phyloP scores from a whole-genome alignment of 2,888 invertebrate species.

The Argynnis bischoffii region DNA sequence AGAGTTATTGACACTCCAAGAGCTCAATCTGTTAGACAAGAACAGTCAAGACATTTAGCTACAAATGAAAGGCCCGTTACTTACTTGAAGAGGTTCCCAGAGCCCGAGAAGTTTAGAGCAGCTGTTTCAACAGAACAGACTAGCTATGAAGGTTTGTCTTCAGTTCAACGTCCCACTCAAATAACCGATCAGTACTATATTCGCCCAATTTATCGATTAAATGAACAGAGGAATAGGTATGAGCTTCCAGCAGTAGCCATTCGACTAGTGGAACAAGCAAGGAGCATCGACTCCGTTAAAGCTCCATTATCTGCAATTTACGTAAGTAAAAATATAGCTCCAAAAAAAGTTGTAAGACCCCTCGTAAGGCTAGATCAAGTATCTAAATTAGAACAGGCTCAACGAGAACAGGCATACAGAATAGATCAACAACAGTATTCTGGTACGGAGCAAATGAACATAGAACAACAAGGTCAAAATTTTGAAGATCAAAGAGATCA shows the following conservation, averaged over 20 bases:
- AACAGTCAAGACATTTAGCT: slow-evolving; percentile 57
- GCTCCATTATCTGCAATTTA: slow-evolving; percentile 73
- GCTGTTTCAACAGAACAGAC: slow-evolving; percentile 67
- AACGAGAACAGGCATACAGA: slow-evolving; percentile 45
- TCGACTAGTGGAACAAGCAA: slow-evolving; percentile 54
- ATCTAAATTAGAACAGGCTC: slow-evolving; percentile 41
- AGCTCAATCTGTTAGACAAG: slow-evolving; percentile 57
- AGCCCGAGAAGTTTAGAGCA: slow-evolving; percentile 65
- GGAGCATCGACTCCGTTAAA: slow-evolving; percentile 58
- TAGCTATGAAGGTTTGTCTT: slow-evolving; percentile 50
- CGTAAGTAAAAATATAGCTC: slow-evolving; percentile 68
- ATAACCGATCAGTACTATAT: slow-evolving; percentile 69
- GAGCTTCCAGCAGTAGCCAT: slow-evolving; percentile 51
- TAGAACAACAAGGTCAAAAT: slow-evolving; percentile 62
- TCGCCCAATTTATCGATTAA: slow-evolving; percentile 63
- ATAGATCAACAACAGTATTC: slow-evolving; percentile 44
- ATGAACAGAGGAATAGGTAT: slow-evolving; percentile 65
- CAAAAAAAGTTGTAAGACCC: slow-evolving; percentile 63
- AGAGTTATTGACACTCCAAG: slow-evolving; percentile 66
- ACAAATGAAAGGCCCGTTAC: slow-evolving; percentile 68
- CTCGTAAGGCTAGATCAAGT: slow-evolving; percentile 50
- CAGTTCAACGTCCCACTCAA: slow-evolving; percentile 58
- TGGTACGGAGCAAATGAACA: slow-evolving; percentile 51
- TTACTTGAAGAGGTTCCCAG: slow-evolving; percentile 71
- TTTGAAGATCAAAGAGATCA: slow-evolving; percentile 69